Conservation (phyloP, 2,888 invertebrate genomes). For the Conus canariensis region DNA sequence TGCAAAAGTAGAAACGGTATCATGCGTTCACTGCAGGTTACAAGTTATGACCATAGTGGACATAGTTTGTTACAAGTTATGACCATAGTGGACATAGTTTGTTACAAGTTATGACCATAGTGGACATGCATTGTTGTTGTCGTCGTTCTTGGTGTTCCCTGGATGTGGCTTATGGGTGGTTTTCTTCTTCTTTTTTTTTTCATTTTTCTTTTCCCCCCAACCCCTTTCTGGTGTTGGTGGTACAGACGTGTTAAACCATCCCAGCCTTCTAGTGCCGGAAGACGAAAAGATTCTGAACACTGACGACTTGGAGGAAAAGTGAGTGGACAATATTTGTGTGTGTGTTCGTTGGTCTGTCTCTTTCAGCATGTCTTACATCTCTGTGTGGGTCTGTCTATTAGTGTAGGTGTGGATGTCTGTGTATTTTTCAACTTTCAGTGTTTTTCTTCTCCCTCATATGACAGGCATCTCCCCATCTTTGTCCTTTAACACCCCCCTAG, state of each 20-base stretch:
- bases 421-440: not conserved
- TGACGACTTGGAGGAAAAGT: conserved; percentile 82
- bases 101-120: no score
- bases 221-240: not conserved
- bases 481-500: no score
- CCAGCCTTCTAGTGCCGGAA: conserved; percentile 81
- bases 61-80: no score
- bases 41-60: no score
- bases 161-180: not conserved
- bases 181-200: not conserved
- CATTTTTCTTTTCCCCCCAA: not conserved
- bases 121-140: no score
- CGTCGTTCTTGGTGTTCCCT: not conserved
- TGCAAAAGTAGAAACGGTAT: no score
- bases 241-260: conserved; percentile 69
- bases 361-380: not conserved
- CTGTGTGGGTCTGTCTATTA: not conserved
- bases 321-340: conserved; percentile 51
- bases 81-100: no score
- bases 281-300: conserved; percentile 81
- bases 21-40: no score
- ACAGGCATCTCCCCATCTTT: no score
- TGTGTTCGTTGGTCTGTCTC: not conserved
- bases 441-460: no score
- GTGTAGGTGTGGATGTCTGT: not conserved